Percentiles rank a stretch among this genome's conserved stretches.
Conservation (phyloP, 2,797 vertebrate genomes). For the Mareca strepera region DNA sequence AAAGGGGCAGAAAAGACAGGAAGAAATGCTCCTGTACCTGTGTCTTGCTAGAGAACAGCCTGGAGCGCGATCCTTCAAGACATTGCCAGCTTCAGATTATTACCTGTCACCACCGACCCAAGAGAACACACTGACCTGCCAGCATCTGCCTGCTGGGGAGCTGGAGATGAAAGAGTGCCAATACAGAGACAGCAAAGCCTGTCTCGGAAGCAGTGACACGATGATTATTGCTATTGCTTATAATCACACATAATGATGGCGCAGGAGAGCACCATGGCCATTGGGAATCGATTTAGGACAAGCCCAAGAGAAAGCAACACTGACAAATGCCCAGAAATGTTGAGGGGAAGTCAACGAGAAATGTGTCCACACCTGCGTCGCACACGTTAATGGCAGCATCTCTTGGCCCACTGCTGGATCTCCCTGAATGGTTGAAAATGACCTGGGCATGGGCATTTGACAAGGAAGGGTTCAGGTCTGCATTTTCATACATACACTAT, state of each 20-base stretch:
- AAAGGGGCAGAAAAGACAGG: background rate
- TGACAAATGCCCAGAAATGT: background rate
- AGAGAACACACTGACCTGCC: background rate
- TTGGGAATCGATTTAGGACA: background rate
- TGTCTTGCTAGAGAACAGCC: background rate
- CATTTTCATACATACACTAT: fast-evolving
- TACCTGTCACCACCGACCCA: background rate
- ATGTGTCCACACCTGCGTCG: fast-evolving
- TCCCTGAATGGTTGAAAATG: background rate
- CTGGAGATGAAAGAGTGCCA: background rate
- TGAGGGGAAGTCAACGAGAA: fast-evolving
- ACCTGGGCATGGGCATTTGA: background rate
- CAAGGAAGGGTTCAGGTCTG: background rate
- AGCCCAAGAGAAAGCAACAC: background rate
- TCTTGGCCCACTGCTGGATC: background rate
- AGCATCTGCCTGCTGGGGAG: background rate
- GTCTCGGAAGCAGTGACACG: background rate
- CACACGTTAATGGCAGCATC: background rate
- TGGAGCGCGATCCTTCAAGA: background rate
- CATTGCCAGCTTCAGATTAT: background rate
- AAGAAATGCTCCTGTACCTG: background rate
- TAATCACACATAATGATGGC: background rate
- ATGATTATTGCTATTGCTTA: slow-evolving; percentile 2
- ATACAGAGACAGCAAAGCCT: background rate
- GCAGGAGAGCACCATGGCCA: background rate